These are phyloP conservation scores for Mus caroli DNA, from an alignment of 2,797 vertebrate species.

Conservation along the genomic window DNA sequence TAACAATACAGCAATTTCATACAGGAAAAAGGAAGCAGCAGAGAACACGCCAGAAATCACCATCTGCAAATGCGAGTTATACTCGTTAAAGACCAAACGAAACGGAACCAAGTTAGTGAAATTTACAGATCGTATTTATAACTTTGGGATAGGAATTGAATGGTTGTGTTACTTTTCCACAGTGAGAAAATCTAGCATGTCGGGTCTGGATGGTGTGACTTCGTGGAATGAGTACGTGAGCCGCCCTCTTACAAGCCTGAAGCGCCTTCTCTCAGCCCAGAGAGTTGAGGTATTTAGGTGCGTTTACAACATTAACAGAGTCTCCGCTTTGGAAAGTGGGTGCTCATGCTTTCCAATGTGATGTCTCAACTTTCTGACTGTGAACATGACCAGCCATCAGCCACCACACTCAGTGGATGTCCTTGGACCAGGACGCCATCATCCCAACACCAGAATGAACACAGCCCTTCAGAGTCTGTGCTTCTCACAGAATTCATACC, in stretches of 20 bases:
- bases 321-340: slow-evolving; percentile 57
- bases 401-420: background rate
- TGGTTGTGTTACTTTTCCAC: slow-evolving; percentile 79
- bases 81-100: slow-evolving; percentile 91
- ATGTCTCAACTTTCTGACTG: background rate
- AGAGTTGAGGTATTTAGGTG: slow-evolving; percentile 86
- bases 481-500: background rate
- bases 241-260: slow-evolving; percentile 59
- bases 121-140: slow-evolving; percentile 92
- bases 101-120: slow-evolving; percentile 88
- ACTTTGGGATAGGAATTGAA: slow-evolving; percentile 81
- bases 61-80: slow-evolving; percentile 84
- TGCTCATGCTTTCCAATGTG: slow-evolving; percentile 35
- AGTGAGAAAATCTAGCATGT: slow-evolving; percentile 79
- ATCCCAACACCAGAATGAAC: background rate
- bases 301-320: background rate
- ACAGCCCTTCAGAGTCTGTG: background rate
- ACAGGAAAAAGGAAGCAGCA: slow-evolving; percentile 85
- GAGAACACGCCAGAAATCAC: slow-evolving; percentile 92
- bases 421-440: background rate
- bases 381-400: background rate
- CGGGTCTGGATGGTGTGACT: background rate
- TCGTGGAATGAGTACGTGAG: background rate
- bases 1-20: slow-evolving; percentile 92
- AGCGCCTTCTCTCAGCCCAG: slow-evolving; percentile 53